Evolutionary conservation across 2,888 invertebrate species (phyloP), one percentile per base, ranked within the genome.

Genomic region (Melanotus villosus): DNA sequence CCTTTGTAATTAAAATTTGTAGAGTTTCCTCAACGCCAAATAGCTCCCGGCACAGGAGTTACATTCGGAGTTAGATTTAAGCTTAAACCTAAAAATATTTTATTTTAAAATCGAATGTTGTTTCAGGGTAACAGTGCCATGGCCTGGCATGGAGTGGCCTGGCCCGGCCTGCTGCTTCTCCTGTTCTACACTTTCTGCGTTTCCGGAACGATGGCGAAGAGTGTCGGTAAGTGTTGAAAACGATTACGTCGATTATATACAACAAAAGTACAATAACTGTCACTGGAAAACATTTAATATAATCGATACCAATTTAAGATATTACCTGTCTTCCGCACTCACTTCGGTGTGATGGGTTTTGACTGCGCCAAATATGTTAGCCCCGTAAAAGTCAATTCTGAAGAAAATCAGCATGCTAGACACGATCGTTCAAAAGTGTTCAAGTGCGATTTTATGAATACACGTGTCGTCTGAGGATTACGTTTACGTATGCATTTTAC

Each of bases 61-160:
- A 7, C 4, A 3, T 3, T 5, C 26, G 26, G 7, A 26, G 26
- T 26, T 26, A 26, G 7, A 26, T 26, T 26, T 26, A 26, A 26
- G 7, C 26, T 7, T 26, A 26, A 26, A 26, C 26, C 26, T 26
- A 7, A 26, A 26, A 26, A 26, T 3, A 3, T 26, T 26, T 3
- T 26, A n/a, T 26, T 26, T 26, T 26, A 26, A 26, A 26, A 26
- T 41, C 3, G 16, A 18, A 18, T 41, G 9, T 76, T 77, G 63
- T 84, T 84, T 72, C 80, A 84, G 84, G 83, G 83, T 82, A 81
- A 82, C 80, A 77, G 83, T 83, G 84, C 82, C 82, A 84, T 84
- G 84, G 84, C 84, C 84, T 83, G 83, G 83, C 82, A 83, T 84
- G 84, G 82, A 80, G 83, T 81, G 82, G 80, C 83, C 81, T 80